Percentiles rank a stretch among this genome's conserved stretches.
Evolutionary conservation across 2,113 vertebrate genomes (phyloP).

Genomic region (Xiphophorus couchianus): DNA sequence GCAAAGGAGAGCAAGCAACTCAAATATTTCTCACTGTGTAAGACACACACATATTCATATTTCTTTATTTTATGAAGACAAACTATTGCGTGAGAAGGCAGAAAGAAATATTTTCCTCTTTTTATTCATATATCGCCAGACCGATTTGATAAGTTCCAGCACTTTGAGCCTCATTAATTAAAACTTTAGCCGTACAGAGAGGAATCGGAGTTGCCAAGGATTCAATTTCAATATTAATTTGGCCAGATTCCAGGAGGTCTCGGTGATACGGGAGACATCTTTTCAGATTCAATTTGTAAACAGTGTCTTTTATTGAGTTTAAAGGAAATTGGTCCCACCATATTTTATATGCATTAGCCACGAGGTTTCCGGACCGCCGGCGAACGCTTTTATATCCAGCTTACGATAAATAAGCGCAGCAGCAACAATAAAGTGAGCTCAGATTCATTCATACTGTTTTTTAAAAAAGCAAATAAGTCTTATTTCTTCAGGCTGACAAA

Average conservation of each 20-base stretch:
- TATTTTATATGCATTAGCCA: constrained; percentile 38
- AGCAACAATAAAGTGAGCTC: constrained; percentile 23
- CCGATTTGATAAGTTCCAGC: constrained; percentile 8
- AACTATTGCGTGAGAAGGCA: too few species aligned
- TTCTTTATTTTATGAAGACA: too few species aligned
- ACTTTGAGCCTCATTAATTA: not conserved
- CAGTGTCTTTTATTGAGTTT: constrained; percentile 43
- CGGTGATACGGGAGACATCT: constrained; percentile 26
- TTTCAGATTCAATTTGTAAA: constrained; percentile 39
- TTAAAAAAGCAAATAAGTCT: constrained; percentile 28
- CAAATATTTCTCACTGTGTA: too few species aligned
- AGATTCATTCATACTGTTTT: constrained; percentile 14
- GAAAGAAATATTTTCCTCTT: too few species aligned
- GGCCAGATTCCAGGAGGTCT: constrained; percentile 19
- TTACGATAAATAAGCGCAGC: constrained; percentile 23
- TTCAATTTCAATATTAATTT: constrained; percentile 7
- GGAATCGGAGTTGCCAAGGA: not conserved
- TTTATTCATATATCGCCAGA: not conserved
- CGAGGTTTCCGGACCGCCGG: constrained; percentile 2
- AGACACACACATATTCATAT: too few species aligned
- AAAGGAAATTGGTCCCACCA: constrained; percentile 35
- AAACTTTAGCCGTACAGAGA: not conserved
- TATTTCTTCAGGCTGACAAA: constrained; percentile 53
- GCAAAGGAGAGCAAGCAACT: too few species aligned
- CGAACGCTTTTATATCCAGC: not conserved